Conservation (phyloP, 2,113 vertebrate species). For the Rhinichthys klamathensis region DNA sequence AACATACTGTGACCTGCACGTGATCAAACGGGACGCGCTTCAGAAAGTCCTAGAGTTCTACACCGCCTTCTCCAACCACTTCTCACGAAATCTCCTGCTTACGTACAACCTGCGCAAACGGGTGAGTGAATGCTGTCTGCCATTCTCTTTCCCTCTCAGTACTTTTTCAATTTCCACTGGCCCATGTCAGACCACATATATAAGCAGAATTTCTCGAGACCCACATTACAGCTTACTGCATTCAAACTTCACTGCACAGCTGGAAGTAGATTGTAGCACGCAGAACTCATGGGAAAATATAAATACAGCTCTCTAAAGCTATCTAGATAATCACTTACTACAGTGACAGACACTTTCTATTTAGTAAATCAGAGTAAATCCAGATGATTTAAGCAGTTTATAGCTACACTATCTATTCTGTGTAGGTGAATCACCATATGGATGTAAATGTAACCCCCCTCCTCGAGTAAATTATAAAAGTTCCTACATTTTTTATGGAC, state of each 20-base stretch:
- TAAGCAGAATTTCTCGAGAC: not conserved
- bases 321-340: not conserved
- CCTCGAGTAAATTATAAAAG: too few species aligned
- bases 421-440: too few species aligned
- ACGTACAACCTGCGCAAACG: constrained; percentile 97
- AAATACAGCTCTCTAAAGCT: not conserved
- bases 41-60: constrained; percentile 99
- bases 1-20: constrained; percentile 98
- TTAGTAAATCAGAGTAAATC: not conserved
- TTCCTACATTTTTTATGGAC: too few species aligned
- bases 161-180: not conserved
- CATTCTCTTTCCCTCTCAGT: not conserved
- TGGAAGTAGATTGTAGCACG: not conserved
- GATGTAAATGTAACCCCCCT: too few species aligned
- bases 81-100: constrained; percentile 96
- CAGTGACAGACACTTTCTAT: not conserved
- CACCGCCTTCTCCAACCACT: constrained; percentile 96
- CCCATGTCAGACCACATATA: not conserved
- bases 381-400: not conserved
- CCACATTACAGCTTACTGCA: not conserved
- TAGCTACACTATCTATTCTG: too few species aligned
- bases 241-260: not conserved
- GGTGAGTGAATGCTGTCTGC: constrained; percentile 72
- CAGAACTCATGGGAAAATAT: not conserved
- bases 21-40: constrained; percentile 96